Base-by-base conservation (phyloP, 2,888 invertebrate species). In the Oscheius myriophilus region DNA sequence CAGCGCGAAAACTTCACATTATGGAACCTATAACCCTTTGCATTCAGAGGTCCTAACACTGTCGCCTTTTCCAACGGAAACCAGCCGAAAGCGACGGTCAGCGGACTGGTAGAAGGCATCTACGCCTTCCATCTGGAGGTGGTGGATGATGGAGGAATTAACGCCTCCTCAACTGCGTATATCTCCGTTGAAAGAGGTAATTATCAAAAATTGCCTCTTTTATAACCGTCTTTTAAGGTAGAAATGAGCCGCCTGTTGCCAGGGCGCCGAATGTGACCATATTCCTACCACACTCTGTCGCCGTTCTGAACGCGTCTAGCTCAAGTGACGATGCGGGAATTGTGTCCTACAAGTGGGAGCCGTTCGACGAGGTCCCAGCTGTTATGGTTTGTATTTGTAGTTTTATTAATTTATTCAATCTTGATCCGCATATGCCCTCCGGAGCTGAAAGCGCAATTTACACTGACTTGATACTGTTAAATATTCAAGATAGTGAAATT, bases 301-400 rank as follows among this genome's bases (percentile, higher is more conserved):
- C 67, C 16, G 55, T 63, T 1, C 54, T 75, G 58, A 74, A 75
- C 54, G 75, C 69, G 1, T 71, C 71, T 1, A 16, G 16, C 7
- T 70, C 70, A 3, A 63, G 53, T 9, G 75, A 75, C 54, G 75
- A 75, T 42, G 75, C 75, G 14, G 75, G 75, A 18, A 67, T 75
- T 55, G 69, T 75, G 2, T 23, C 49, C 41, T 76, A 71, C 39
- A 63, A 68, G 57, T 75, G 75, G 75, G 58, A 39, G 23, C 75
- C 75, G 6, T 54, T 55, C 16, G 75, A 75, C 26, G 67, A 71
- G 57, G 75, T 75, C 46, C 75, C 75, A 6, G 75, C 75, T 9
- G 41, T 57, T 52, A 62, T 75, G 59, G 75, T 74, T 26, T n/a
- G 54, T 18, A n/a, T 57, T 23, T 52, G n/a, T 12, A 33, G 6